Conservation (phyloP, 2,888 invertebrate species). For the Rhagonycha lutea region DNA sequence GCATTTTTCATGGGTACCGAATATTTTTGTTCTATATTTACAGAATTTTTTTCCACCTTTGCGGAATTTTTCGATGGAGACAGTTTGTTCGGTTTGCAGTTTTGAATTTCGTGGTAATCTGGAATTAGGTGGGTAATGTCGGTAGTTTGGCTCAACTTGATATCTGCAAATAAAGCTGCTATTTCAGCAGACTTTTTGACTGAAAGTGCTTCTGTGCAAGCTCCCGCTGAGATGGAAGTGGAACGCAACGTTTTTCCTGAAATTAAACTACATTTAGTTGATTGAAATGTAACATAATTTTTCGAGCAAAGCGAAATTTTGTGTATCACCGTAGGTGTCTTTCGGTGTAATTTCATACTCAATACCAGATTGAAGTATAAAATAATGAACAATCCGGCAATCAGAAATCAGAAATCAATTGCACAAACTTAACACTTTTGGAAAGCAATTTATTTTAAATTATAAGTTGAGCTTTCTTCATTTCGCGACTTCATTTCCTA, state of each 20-base stretch:
- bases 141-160: conserved; percentile 71
- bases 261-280: conserved; percentile 32
- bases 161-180: conserved; percentile 82
- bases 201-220: conserved; percentile 68
- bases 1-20: conserved; percentile 43
- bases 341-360: not conserved
- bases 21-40: conserved; percentile 5
- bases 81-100: conserved; percentile 22
- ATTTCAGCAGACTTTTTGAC: conserved; percentile 89
- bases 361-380: not conserved
- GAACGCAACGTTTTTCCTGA: conserved; percentile 36
- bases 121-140: conserved; percentile 62
- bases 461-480: not conserved
- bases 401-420: no score
- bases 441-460: not conserved
- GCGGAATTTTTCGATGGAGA: conserved; percentile 16
- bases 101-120: conserved; percentile 35
- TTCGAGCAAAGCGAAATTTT: not conserved
- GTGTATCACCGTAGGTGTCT: not conserved
- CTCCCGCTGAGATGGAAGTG: conserved; percentile 32
- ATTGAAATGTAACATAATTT: conserved; percentile 33
- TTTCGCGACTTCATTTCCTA: not conserved
- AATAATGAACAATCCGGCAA: not conserved
- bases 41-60: conserved; percentile 25
- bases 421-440: not conserved